Base-by-base conservation (phyloP, 1,140 invertebrate genomes). In the Onthophagus taurus region DNA sequence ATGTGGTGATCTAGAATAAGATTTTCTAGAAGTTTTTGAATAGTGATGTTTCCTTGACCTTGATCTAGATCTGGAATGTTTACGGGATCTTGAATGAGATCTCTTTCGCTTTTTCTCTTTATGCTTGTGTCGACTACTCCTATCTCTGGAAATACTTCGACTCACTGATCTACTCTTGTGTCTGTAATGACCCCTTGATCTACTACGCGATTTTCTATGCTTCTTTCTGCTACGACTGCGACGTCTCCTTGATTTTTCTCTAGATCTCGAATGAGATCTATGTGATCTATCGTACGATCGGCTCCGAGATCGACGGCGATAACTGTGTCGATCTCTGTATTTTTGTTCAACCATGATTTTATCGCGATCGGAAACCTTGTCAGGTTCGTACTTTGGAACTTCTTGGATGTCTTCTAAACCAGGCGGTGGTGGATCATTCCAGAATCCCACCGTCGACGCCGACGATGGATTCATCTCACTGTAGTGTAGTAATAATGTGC, bases 381-480 rank as follows among this genome's bases (percentile, higher is more conserved):
- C 34, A 19, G 12, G 23, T 39, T 39, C 26, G 4, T 23, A 14
- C 37, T 24, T 16, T n/a, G n/a, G 9, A 5, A 24, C 37, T 23
- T 39, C 20, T 39, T 21, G 23, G 6, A 7, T n/a, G n/a, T 41
- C 38, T 26, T 44, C 49, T 48, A 51, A 57, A 23, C 63, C 61
- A 12, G 63, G 63, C 29, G 63, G 63, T 12, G 63, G 61, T 23
- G 63, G 63, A 47, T 58, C 59, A 48, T 58, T 50, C 58, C 58
- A 63, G 39, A 49, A 21, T 39, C 50, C 45, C 12, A 18, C 44
- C n/a, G 6, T 29, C 2, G 36, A 39, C n/a, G 35, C 14, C 20
- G 49, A 51, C 11, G 56, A 53, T 35, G 53, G 52, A 51, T 56
- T 63, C 62, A 63, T 63, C 48, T 52, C 48, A 59, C 21, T 26